phyloP scores from a whole-genome alignment of 2,888 invertebrate species.

The Heliconius cydno region DNA sequence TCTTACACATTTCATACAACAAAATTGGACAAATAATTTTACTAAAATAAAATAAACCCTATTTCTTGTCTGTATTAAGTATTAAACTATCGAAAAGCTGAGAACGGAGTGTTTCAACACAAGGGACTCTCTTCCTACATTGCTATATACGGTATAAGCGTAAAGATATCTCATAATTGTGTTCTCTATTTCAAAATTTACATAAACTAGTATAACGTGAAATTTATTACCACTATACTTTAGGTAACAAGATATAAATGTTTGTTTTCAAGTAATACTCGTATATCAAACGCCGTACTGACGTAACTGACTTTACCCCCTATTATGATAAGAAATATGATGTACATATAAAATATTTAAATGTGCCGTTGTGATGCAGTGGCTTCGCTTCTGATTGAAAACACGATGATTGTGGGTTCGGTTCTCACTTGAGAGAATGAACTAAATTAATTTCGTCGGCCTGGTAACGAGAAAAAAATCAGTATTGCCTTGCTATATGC shows the following conservation, averaged over 20 bases:
- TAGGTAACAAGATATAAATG: slow-evolving; percentile 29
- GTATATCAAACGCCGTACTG: slow-evolving; percentile 25
- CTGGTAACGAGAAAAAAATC: not conserved
- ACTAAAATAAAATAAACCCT: too few species aligned
- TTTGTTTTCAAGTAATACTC: slow-evolving; percentile 27
- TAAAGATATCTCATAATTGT: not conserved
- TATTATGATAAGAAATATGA: slow-evolving; percentile 18
- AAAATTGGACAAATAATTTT: too few species aligned
- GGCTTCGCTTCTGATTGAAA: not conserved
- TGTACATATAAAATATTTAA: not conserved
- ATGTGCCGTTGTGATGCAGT: not conserved
- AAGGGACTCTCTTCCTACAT: not conserved
- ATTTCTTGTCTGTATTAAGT: not conserved
- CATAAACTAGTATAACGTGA: not conserved
- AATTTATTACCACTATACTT: not conserved
- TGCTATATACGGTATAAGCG: not conserved
- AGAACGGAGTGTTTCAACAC: not conserved
- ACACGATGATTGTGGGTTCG: not conserved
- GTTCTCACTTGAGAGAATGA: not conserved
- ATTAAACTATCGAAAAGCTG: not conserved
- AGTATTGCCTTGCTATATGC: not conserved
- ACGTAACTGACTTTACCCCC: not conserved
- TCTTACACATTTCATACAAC: too few species aligned
- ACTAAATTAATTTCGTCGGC: not conserved
- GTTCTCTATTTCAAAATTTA: slow-evolving; percentile 6